A percentile compares a stretch with the other conserved stretches of the same genome.
These are phyloP conservation scores for Menidia beryllina DNA, from an alignment of 2,113 vertebrate genomes.

Conservation along the genomic window DNA sequence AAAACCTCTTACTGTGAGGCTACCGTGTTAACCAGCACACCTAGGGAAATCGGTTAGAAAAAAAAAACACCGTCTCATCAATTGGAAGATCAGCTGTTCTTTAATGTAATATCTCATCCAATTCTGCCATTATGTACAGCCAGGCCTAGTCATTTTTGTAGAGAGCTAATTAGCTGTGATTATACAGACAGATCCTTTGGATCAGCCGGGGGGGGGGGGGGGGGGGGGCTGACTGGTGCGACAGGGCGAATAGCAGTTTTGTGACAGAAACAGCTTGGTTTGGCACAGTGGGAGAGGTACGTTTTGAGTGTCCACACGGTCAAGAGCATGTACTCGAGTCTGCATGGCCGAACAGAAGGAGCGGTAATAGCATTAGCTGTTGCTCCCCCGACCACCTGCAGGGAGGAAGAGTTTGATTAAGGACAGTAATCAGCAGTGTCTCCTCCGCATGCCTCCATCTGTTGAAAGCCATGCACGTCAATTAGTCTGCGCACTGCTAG, in stretches of 20 bases:
- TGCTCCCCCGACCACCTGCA: constrained; percentile 22
- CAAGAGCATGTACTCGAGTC: neutral
- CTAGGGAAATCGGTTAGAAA: no score
- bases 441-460: constrained; percentile 1
- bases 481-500: no score
- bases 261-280: neutral
- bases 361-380: constrained; percentile 57
- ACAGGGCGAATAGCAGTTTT: neutral
- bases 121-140: constrained; percentile 27
- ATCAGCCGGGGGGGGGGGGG: neutral
- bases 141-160: constrained; percentile 31
- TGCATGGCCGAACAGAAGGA: constrained; percentile 36
- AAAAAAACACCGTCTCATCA: neutral
- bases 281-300: constrained; percentile 24
- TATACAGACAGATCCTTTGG: constrained; percentile 28
- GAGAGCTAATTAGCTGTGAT: constrained; percentile 44
- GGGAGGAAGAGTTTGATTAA: constrained; percentile 39
- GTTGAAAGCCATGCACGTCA: neutral
- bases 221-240: neutral
- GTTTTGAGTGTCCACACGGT: constrained; percentile 18
- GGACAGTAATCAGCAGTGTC: constrained; percentile 19
- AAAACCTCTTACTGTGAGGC: no score
- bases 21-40: no score
- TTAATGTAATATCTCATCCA: constrained; percentile 10
- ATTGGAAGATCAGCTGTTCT: neutral